A percentile compares a stretch with the other conserved stretches of the same genome.
These are phyloP conservation scores for Corbicula japonica DNA, from an alignment of 2,888 invertebrate species.

Conservation along the genomic window DNA sequence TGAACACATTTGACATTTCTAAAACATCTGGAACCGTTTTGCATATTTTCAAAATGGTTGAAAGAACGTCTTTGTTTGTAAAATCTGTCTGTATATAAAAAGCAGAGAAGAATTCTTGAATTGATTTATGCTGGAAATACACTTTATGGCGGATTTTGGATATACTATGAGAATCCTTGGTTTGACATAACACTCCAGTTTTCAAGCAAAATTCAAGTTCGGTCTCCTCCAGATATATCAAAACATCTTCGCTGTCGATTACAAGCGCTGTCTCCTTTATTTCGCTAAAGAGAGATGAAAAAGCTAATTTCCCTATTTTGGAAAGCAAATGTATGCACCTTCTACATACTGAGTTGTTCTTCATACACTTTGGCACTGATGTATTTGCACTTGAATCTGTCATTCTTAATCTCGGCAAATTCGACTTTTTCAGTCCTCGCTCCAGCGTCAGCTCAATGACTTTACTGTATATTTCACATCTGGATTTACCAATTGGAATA, in stretches of 20 bases:
- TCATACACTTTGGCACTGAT: too few relatives aligned
- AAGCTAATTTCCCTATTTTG: neutral
- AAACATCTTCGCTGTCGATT: neutral
- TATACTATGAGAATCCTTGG: neutral
- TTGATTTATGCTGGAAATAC: constrained; percentile 2
- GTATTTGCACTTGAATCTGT: too few relatives aligned
- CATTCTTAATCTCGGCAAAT: too few relatives aligned
- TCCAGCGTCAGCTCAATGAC: neutral
- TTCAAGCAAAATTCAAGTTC: neutral
- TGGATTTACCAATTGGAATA: neutral
- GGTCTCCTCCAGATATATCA: neutral
- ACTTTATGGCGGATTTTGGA: neutral
- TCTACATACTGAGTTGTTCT: too few relatives aligned
- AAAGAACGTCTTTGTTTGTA: neutral
- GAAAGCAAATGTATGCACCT: too few relatives aligned
- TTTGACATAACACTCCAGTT: neutral
- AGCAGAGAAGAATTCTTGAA: constrained; percentile 20
- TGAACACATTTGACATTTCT: constrained; percentile 8
- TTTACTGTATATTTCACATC: constrained; percentile 12
- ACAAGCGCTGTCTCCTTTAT: constrained; percentile 1
- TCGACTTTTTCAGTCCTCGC: too few relatives aligned
- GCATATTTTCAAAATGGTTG: neutral
- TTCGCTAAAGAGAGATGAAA: neutral
- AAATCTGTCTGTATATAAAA: constrained; percentile 1
- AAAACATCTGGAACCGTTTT: neutral